These are phyloP conservation scores for Parnassius mnemosyne DNA, from an alignment of 2,888 invertebrate species.

Conservation along the genomic window DNA sequence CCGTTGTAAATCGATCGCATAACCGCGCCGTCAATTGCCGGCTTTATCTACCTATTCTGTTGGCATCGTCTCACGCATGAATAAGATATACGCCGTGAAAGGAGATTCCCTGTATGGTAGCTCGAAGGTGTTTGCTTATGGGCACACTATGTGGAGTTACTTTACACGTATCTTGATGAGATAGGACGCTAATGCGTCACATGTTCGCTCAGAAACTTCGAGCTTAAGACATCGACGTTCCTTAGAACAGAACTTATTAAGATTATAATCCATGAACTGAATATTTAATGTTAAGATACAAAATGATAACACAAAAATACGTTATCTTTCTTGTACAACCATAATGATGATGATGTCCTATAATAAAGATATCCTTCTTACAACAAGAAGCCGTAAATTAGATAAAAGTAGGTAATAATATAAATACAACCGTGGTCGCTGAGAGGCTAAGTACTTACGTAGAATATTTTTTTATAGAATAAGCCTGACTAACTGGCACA, in stretches of 20 bases:
- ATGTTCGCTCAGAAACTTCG: conserved; percentile 22
- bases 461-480: too few species aligned
- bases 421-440: too few species aligned
- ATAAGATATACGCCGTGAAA: conserved; percentile 52
- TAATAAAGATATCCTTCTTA: too few species aligned
- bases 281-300: neutral
- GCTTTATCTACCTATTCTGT: conserved; percentile 41
- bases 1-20: conserved; percentile 22
- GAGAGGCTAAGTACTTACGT: too few species aligned
- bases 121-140: conserved; percentile 40
- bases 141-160: conserved; percentile 27
- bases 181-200: conserved; percentile 38
- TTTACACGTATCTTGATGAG: conserved; percentile 45
- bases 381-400: too few species aligned
- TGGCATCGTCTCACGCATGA: conserved; percentile 47
- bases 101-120: conserved; percentile 39
- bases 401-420: too few species aligned
- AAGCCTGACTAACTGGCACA: too few species aligned
- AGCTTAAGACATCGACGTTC: conserved; percentile 21
- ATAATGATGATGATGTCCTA: too few species aligned
- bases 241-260: neutral
- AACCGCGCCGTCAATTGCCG: conserved; percentile 19
- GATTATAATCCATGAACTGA: conserved; percentile 1
- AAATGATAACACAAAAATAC: too few species aligned
- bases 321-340: too few species aligned